Percentiles rank a stretch among this genome's conserved stretches.
phyloP scores from a whole-genome alignment of 2,888 invertebrate species.

The Zonitis immaculata region DNA sequence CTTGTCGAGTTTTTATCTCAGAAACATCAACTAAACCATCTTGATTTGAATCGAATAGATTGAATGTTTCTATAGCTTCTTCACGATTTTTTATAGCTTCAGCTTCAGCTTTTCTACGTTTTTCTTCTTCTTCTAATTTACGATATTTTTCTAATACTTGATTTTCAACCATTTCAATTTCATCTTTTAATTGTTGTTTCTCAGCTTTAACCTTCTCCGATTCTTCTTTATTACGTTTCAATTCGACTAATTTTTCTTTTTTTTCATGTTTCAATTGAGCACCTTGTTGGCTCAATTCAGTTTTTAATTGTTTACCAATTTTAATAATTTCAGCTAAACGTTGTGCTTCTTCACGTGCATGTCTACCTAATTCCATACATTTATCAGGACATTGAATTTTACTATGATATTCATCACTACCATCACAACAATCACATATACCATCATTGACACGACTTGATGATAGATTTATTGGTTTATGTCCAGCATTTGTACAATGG shows the following conservation, averaged over 20 bases:
- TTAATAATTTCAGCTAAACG: slow-evolving; percentile 67
- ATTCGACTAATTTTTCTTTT: slow-evolving; percentile 62
- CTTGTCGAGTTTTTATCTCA: slow-evolving; percentile 66
- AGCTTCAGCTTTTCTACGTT: slow-evolving; percentile 55
- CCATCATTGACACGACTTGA: slow-evolving; percentile 88
- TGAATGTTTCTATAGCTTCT: slow-evolving; percentile 72
- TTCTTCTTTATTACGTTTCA: slow-evolving; percentile 68
- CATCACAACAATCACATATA: slow-evolving; percentile 92
- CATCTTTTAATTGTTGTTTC: slow-evolving; percentile 66
- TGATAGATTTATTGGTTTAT: slow-evolving; percentile 65
- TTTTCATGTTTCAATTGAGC: slow-evolving; percentile 68
- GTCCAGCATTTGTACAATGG: slow-evolving; percentile 84
- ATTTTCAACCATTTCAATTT: slow-evolving; percentile 68
- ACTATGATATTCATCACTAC: slow-evolving; percentile 77
- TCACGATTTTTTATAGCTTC: slow-evolving; percentile 55
- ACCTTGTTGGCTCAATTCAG: slow-evolving; percentile 71
- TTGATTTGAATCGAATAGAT: slow-evolving; percentile 72
- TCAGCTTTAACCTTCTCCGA: slow-evolving; percentile 77
- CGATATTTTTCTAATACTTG: slow-evolving; percentile 73
- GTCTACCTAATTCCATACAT: slow-evolving; percentile 75
- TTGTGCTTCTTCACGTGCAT: slow-evolving; percentile 70
- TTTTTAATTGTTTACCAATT: slow-evolving; percentile 71
- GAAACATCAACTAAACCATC: slow-evolving; percentile 67
- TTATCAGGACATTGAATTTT: slow-evolving; percentile 63
- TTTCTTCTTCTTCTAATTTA: slow-evolving; percentile 61